A percentile compares a stretch with the other conserved stretches of the same genome.
Evolutionary conservation across 2,797 vertebrate genomes (phyloP).

Genomic region (Coracias cyanogaster): DNA sequence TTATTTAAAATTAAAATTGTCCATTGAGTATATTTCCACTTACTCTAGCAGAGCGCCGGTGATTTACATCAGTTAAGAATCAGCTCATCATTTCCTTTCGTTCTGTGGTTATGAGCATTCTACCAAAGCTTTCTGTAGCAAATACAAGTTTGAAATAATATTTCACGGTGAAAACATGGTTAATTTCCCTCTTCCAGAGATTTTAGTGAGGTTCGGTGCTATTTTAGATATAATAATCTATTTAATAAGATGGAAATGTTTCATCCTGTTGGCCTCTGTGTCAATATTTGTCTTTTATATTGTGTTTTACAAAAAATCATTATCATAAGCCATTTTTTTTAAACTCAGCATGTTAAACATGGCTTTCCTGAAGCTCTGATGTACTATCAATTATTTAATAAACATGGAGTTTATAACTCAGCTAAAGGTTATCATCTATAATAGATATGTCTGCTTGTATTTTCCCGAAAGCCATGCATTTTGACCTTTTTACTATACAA

Average conservation of each 20-base stretch:
- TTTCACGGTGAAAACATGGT: neutral
- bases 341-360: neutral
- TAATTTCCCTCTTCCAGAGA: neutral
- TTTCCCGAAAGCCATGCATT: neutral
- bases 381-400: slow-evolving; percentile 35
- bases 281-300: neutral
- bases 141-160: neutral
- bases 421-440: slow-evolving; percentile 29
- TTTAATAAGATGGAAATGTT: neutral
- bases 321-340: neutral
- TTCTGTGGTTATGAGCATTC: slow-evolving; percentile 61
- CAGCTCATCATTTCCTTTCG: slow-evolving; percentile 64
- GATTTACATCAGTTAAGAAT: slow-evolving; percentile 62
- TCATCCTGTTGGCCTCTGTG: neutral
- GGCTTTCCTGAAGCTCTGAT: neutral
- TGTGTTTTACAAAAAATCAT: neutral
- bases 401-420: slow-evolving; percentile 9
- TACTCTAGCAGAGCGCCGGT: slow-evolving; percentile 28
- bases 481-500: slow-evolving; percentile 7
- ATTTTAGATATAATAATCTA: neutral
- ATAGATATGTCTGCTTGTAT: neutral
- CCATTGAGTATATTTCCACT: slow-evolving; percentile 58
- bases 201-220: neutral
- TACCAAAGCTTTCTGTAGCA: neutral
- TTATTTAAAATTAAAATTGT: slow-evolving; percentile 55